Base-by-base conservation (phyloP, 2,888 invertebrate species). In the Watsonalla cultraria region DNA sequence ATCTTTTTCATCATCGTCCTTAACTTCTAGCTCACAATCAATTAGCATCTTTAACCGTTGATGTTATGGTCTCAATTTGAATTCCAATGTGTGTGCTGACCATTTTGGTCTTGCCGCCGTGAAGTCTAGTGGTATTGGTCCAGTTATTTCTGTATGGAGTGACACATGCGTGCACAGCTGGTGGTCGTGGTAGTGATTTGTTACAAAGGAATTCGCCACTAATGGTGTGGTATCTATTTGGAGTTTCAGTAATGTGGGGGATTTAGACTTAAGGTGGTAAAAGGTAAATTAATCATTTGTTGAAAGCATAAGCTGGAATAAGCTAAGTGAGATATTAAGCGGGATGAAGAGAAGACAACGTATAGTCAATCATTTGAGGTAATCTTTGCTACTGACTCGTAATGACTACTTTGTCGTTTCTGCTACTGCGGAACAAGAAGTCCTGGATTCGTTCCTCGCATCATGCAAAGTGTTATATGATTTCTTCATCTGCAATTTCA, bases 131-230 rank as follows among this genome's bases (percentile, higher is more conserved):
- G 55, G 51, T 61, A 54, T 61, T 61, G 55, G 60, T 64, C 67
- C 70, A 73, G 77, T 72, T 76, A 76, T 76, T 76, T 76, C 72
- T 76, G 72, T 69, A 62, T 51, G 51, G 55, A 61, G 69, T 80
- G 81, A 80, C 78, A 79, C 80, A 80, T 71, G 66, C 69, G 68
- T 54, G 52, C 74, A 68, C 79, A 79, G 78, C 79, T 78, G 79
- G 76, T 70, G 72, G 71, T 72, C 70, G 64, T 80, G 71, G 71
- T 71, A 70, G 64, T 80, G 80, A 81, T 78, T 74, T 72, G 70
- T 70, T 64, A 57, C 64, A 73, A 72, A 72, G 77, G 80, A 65
- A 81, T 76, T 73, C 52, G 59, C 58, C 53, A 53, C 57, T 65
- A 62, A 65, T 62, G 72, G 72, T 65, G 58, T 58, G 55, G 39